Conservation (phyloP, 2,888 invertebrate species). For the Eilema sororculum region DNA sequence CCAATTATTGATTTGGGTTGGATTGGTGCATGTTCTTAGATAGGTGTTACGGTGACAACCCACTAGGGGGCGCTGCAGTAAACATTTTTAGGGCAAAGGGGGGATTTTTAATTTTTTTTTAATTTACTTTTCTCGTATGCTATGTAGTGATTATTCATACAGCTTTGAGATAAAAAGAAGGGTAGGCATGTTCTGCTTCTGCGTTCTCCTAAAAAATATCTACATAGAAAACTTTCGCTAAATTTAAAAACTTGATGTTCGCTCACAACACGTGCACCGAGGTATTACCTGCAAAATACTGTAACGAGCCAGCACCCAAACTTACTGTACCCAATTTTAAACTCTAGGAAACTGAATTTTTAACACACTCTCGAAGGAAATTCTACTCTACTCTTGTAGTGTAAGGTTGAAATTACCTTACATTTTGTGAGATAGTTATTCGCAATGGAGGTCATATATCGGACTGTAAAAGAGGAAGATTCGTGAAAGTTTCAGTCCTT, state of each 20-base stretch:
- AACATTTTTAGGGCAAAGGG: too few relatives aligned
- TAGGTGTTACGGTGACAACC: too few relatives aligned
- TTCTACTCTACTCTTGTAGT: neutral
- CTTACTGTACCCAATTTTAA: slow-evolving; percentile 74
- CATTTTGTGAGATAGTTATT: slow-evolving; percentile 29
- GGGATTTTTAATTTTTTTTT: too few relatives aligned
- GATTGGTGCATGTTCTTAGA: too few relatives aligned
- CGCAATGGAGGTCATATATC: slow-evolving; percentile 47
- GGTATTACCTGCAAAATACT: slow-evolving; percentile 48
- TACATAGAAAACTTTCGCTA: too few relatives aligned
- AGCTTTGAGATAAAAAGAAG: too few relatives aligned
- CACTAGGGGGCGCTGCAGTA: too few relatives aligned
- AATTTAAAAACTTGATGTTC: neutral
- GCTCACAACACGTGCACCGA: slow-evolving; percentile 13
- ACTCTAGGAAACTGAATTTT: slow-evolving; percentile 46
- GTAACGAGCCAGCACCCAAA: slow-evolving; percentile 59
- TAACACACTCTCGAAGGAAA: neutral
- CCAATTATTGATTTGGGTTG: too few relatives aligned
- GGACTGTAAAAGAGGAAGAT: slow-evolving; percentile 51
- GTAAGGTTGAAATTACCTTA: neutral
- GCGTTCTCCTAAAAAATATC: too few relatives aligned
- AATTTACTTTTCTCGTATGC: too few relatives aligned
- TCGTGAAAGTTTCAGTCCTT: slow-evolving; percentile 46
- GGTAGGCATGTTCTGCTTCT: too few relatives aligned
- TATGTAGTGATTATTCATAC: too few relatives aligned